Base-by-base conservation (phyloP, 2,888 invertebrate genomes). In the Euzophera pinguis region DNA sequence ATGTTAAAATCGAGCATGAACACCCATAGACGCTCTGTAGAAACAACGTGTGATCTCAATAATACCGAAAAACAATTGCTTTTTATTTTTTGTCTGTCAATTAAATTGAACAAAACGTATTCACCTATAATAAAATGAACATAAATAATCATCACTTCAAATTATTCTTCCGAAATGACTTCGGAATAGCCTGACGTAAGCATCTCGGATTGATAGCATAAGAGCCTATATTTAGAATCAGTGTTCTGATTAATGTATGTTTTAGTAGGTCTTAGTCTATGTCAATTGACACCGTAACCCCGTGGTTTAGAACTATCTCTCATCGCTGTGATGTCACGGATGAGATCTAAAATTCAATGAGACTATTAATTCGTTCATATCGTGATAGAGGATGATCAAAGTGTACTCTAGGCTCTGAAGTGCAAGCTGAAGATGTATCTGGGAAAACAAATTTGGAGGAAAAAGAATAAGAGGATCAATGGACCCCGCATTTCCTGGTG, bases 141-240 rank as follows among this genome's bases (percentile, higher is more conserved):
- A 45, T 45, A 45, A 45, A 45, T 16, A 45, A 32, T 32, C 45
- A 45, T 34, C 32, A 45, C 13, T 8, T 7, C 10, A 14, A 10
- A n/a, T 32, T 5, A 45, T 32, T 45, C 29, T 32, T 32, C 27
- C 48, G 13, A 49, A 49, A 49, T 39, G 48, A 37, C 22, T 37
- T 35, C 48, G 16, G 14, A 47, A 49, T 32, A 53, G 47, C 54
- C 80, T 87, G 84, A 87, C 87, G 84, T 88, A 85, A 87, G 76
- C 71, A 70, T 62, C 61, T 65, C 56, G 69, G 69, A 74, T 73
- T 69, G 75, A 79, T 81, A 79, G 80, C 86, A 87, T 88, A 88
- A 88, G 78, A 75, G 76, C 73, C 89, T 90, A 90, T 89, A 88
- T 90, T 88, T 90, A 90, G 89, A 89, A 88, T 86, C 86, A 75